Conservation (phyloP, 2,113 vertebrate species). For the Globicephala melas region DNA sequence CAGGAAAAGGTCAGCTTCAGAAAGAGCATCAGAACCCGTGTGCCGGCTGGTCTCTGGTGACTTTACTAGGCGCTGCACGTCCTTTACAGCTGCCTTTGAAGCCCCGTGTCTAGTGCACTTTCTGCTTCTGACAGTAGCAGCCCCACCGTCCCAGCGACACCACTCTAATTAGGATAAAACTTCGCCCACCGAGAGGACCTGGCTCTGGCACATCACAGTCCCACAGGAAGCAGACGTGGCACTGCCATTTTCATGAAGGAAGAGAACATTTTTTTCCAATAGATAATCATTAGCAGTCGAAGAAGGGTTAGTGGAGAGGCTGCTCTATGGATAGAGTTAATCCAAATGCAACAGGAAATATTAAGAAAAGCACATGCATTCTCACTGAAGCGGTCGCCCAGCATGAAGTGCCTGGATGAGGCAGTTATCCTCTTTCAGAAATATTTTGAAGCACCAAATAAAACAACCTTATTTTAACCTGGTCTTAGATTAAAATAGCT, state of each 20-base stretch:
- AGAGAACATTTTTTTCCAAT: neutral
- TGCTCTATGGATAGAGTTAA: neutral
- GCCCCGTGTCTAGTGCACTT: constrained; percentile 62
- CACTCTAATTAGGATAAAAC: constrained; percentile 70
- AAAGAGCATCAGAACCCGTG: constrained; percentile 33
- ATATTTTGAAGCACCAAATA: neutral
- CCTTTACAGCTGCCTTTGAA: constrained; percentile 63
- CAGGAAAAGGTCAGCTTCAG: constrained; percentile 42
- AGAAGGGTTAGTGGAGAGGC: neutral
- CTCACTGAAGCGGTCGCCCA: neutral
- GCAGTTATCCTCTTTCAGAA: neutral
- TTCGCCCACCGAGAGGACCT: constrained; percentile 56
- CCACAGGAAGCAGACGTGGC: rapidly evolving
- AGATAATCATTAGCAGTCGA: neutral
- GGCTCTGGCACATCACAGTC: neutral
- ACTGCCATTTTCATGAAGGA: neutral
- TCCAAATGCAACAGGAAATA: neutral
- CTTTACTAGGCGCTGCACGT: constrained; percentile 54
- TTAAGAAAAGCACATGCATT: neutral
- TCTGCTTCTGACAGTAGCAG: constrained; percentile 70
- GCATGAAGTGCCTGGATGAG: neutral
- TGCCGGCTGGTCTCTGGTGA: constrained; percentile 57
- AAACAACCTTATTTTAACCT: neutral
- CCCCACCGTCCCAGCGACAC: constrained; percentile 26
- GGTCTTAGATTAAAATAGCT: neutral